Percentiles rank a stretch among this genome's conserved stretches.
Conservation (phyloP, 2,888 invertebrate species). For the Oscheius sp. region DNA sequence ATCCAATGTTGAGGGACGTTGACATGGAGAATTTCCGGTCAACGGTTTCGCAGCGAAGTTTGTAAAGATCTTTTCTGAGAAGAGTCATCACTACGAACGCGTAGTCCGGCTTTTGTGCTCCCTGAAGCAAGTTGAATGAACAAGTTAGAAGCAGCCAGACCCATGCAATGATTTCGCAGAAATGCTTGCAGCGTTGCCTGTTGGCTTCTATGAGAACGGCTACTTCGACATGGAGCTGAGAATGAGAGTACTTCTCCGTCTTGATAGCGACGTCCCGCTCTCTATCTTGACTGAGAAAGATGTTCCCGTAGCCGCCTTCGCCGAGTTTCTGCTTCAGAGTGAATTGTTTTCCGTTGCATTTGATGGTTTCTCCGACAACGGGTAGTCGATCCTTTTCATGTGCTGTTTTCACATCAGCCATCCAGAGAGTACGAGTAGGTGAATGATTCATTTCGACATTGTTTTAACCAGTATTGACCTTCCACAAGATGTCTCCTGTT, state of each 20-base stretch:
- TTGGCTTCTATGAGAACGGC: conserved; percentile 53
- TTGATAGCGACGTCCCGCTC: conserved; percentile 51
- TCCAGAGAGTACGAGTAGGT: no score
- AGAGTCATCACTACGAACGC: conserved; percentile 59
- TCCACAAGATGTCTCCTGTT: no score
- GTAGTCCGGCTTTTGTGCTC: conserved; percentile 50
- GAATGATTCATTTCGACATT: no score
- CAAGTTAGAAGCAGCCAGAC: conserved; percentile 31
- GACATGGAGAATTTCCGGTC: conserved; percentile 51
- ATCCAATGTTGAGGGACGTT: conserved; percentile 52
- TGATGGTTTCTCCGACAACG: conserved; percentile 5
- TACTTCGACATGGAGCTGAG: conserved; percentile 58
- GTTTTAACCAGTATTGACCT: no score
- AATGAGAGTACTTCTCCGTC: conserved; percentile 59
- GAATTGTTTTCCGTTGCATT: conserved; percentile 37
- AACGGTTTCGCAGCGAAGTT: conserved; percentile 50
- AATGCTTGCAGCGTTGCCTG: conserved; percentile 47
- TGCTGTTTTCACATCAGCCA: no score
- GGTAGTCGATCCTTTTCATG: conserved; percentile 23
- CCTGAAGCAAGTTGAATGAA: conserved; percentile 33
- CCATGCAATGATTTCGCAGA: conserved; percentile 56
- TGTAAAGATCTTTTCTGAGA: conserved; percentile 59
- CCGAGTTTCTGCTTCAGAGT: conserved; percentile 49
- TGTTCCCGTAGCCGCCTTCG: conserved; percentile 59
- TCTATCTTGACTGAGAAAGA: conserved; percentile 45